phyloP scores from a whole-genome alignment of 2,888 invertebrate species.

The Lacanobia oleracea region DNA sequence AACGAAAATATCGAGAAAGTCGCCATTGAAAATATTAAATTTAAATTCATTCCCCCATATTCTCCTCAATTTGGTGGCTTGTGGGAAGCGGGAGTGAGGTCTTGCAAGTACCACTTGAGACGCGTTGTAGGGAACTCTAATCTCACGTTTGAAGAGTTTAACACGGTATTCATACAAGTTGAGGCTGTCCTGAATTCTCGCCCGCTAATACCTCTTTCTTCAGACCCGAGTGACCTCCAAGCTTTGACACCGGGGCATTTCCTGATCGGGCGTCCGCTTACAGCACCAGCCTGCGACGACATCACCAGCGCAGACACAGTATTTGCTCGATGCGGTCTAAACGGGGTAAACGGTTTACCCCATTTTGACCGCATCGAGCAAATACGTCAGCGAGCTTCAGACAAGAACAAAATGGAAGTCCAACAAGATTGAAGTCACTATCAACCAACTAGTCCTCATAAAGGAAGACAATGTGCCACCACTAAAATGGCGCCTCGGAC shows the following conservation, averaged over 20 bases:
- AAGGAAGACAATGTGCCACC: background rate
- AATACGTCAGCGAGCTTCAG: constrained; percentile 6
- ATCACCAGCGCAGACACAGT: background rate
- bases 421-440: background rate
- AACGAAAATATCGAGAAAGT: background rate
- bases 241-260: background rate
- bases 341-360: constrained; percentile 1
- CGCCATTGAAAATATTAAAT: constrained; percentile 6
- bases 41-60: background rate
- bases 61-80: background rate
- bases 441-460: background rate
- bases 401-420: background rate
- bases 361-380: constrained; percentile 2
- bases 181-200: too few relatives aligned
- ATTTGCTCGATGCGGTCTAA: too few relatives aligned
- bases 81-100: background rate
- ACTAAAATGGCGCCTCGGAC: background rate
- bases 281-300: background rate
- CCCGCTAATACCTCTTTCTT: too few relatives aligned
- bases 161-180: background rate
- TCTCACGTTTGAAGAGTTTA: constrained; percentile 6
- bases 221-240: too few relatives aligned
- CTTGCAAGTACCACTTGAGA: background rate
- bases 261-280: constrained; percentile 3
- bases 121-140: background rate